Evolutionary conservation across 2,888 invertebrate species (phyloP).

Genomic region (Chrysolina oricalcia): DNA sequence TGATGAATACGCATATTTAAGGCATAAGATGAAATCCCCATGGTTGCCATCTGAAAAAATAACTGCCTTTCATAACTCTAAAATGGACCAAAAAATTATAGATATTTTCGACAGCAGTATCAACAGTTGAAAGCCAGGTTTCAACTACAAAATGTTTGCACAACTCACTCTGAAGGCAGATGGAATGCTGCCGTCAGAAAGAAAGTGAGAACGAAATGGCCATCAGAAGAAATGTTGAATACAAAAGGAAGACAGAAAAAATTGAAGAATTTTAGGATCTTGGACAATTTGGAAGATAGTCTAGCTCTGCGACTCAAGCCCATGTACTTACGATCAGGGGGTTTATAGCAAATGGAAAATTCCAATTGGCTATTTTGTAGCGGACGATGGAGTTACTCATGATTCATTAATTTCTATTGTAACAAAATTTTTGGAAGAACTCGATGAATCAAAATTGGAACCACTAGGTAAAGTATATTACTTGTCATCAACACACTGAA

Average conservation of each 20-base stretch:
- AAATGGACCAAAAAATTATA: not conserved
- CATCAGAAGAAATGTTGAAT: not conserved
- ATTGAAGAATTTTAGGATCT: not conserved
- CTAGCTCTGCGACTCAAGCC: not conserved
- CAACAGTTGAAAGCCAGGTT: conserved; percentile 13
- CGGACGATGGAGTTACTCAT: not conserved
- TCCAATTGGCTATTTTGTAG: not conserved
- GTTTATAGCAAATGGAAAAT: conserved; percentile 6
- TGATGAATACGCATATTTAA: conserved; percentile 1
- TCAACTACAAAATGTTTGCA: not conserved
- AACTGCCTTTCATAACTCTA: not conserved
- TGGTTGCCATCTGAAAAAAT: conserved; percentile 7
- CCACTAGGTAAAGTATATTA: not conserved
- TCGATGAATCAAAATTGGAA: not conserved
- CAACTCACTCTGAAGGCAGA: not conserved
- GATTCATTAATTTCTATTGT: not conserved
- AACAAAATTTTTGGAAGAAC: not conserved
- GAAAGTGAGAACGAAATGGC: not conserved
- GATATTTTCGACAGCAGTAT: not conserved
- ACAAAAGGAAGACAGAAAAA: not conserved
- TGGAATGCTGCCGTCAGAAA: not conserved
- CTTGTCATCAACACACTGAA: not conserved
- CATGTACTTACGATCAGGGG: not conserved
- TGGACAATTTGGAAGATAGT: not conserved
- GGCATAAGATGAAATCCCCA: not conserved